A percentile compares a stretch with the other conserved stretches of the same genome.
Evolutionary conservation across 1,140 invertebrate species (phyloP).

Genomic region (Bombus pyrosoma): DNA sequence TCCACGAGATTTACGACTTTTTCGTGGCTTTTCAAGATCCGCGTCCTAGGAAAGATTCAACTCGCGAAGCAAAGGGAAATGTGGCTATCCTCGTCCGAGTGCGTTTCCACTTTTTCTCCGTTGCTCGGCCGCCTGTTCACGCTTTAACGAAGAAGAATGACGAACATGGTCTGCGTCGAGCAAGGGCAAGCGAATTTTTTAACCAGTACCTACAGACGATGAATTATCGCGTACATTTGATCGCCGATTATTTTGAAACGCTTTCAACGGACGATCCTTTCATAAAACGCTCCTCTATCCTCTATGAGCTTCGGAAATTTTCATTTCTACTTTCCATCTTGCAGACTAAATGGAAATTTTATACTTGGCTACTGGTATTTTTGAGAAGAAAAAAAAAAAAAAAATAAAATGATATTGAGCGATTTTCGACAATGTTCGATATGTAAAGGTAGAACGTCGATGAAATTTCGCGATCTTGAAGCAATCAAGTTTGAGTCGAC

Average conservation of each 20-base stretch:
- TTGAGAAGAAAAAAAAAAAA: not conserved
- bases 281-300: not conserved
- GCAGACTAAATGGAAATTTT: no score
- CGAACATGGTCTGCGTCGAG: not conserved
- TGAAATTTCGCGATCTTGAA: no score
- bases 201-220: not conserved
- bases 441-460: no score
- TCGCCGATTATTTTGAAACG: not conserved
- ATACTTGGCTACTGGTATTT: not conserved
- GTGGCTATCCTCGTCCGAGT: not conserved
- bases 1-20: conserved; percentile 58
- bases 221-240: not conserved
- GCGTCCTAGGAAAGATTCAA: not conserved
- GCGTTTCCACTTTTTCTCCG: not conserved
- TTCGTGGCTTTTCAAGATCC: conserved; percentile 38
- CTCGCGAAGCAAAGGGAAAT: not conserved
- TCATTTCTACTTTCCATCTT: not conserved
- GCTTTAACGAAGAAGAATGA: conserved; percentile 44
- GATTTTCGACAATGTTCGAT: no score
- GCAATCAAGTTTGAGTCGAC: no score
- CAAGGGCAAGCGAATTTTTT: not conserved
- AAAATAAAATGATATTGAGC: no score
- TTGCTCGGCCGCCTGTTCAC: not conserved
- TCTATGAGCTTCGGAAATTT: not conserved
- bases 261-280: not conserved